Evolutionary conservation across 1,140 invertebrate genomes (phyloP).

Genomic region (Drosophila nebulosa): DNA sequence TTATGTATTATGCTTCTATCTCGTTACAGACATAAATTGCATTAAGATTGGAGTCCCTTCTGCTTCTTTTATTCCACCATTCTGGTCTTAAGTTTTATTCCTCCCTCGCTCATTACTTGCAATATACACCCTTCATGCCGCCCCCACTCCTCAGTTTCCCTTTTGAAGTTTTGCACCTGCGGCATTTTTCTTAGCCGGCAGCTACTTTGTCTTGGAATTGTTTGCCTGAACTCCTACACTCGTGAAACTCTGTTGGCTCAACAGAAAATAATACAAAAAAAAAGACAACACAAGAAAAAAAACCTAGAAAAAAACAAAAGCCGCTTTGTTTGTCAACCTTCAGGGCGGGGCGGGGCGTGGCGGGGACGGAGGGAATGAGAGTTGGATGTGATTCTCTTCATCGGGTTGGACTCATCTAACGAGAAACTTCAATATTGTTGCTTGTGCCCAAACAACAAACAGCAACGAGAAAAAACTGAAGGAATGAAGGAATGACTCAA

Average conservation of each 20-base stretch:
- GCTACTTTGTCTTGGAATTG: constrained; percentile 18
- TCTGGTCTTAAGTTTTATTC: not conserved
- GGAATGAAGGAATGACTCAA: not conserved
- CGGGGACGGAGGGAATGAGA: not conserved
- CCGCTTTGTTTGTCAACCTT: constrained; percentile 70
- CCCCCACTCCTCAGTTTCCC: not conserved
- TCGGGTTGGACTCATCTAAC: constrained; percentile 43
- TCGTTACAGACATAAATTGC: constrained; percentile 60
- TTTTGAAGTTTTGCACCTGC: constrained; percentile 58
- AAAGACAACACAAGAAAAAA: not conserved
- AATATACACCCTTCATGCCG: not conserved
- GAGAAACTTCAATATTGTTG: constrained; percentile 76
- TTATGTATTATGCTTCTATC: constrained; percentile 50
- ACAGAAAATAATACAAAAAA: not conserved
- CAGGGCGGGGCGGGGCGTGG: constrained; percentile 8
- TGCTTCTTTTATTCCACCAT: not conserved
- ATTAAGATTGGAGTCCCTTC: constrained; percentile 38
- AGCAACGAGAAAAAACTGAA: constrained; percentile 13
- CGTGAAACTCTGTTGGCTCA: not conserved
- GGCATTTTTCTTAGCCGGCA: constrained; percentile 21
- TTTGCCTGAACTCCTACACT: constrained; percentile 12
- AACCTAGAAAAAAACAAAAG: constrained; percentile 47
- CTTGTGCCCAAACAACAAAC: constrained; percentile 58
- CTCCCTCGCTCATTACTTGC: not conserved
- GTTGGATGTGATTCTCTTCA: constrained; percentile 1